Conservation (phyloP, 2,113 vertebrate species). For the Tragelaphus buxtoni region DNA sequence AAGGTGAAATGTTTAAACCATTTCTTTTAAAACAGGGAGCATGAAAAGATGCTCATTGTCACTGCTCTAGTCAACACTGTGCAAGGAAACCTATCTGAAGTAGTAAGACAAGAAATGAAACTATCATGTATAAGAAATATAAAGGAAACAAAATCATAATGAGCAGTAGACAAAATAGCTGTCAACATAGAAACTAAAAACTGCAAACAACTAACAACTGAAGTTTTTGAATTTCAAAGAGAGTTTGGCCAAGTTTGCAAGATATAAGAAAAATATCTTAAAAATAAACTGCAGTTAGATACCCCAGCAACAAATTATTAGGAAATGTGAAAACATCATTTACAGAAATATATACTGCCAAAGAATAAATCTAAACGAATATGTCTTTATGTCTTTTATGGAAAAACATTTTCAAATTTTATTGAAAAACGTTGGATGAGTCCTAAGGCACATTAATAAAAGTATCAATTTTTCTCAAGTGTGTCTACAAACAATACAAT, state of each 20-base stretch:
- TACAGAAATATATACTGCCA: background rate
- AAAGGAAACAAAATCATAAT: background rate
- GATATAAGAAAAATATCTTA: background rate
- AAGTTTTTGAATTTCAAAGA: background rate
- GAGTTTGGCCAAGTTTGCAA: background rate
- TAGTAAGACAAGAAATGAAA: background rate
- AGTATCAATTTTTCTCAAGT: background rate
- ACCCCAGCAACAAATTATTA: background rate
- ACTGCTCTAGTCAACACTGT: background rate
- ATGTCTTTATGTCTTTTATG: background rate
- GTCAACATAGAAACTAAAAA: background rate
- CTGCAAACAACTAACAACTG: background rate
- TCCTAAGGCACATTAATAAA: background rate
- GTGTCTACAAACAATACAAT: background rate
- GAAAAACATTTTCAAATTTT: background rate
- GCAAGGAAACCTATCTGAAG: background rate
- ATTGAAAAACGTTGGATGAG: background rate
- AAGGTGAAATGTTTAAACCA: background rate
- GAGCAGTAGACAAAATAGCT: background rate
- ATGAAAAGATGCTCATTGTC: background rate
- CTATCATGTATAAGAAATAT: background rate
- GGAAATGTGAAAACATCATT: background rate
- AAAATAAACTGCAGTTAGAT: background rate
- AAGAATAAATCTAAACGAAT: background rate
- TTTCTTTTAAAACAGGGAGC: background rate